These are phyloP conservation scores for Lepidurus couesii DNA, from an alignment of 1,140 invertebrate species.

Conservation along the genomic window DNA sequence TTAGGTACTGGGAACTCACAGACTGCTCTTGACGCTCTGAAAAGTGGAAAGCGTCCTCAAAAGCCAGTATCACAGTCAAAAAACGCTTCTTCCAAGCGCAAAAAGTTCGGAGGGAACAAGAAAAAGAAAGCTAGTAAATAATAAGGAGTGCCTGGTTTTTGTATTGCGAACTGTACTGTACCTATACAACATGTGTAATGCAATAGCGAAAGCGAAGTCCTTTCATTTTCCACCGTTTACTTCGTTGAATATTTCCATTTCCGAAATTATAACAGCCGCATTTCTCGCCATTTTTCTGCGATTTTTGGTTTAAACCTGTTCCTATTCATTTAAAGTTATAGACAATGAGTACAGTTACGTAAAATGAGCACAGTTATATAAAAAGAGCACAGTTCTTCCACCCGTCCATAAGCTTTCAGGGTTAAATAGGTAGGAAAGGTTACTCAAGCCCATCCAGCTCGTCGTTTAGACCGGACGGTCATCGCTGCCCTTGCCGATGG, in stretches of 20 bases:
- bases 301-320: too few species aligned
- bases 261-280: too few species aligned
- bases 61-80: not conserved
- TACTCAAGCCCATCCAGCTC: not conserved
- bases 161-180: not conserved
- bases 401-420: not conserved
- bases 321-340: too few species aligned
- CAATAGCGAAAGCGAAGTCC: not conserved
- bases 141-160: not conserved
- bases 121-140: conserved; percentile 9
- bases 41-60: not conserved
- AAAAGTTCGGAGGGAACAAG: not conserved
- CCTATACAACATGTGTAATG: not conserved
- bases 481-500: not conserved
- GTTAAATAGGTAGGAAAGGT: not conserved
- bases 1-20: not conserved
- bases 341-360: too few species aligned
- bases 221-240: too few species aligned
- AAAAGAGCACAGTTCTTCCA: too few species aligned
- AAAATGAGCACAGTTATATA: too few species aligned
- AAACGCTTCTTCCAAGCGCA: not conserved
- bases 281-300: too few species aligned
- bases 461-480: not conserved
- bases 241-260: too few species aligned
- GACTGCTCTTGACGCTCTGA: not conserved